Base-by-base conservation (phyloP, 2,113 vertebrate species). In the Caretta caretta region DNA sequence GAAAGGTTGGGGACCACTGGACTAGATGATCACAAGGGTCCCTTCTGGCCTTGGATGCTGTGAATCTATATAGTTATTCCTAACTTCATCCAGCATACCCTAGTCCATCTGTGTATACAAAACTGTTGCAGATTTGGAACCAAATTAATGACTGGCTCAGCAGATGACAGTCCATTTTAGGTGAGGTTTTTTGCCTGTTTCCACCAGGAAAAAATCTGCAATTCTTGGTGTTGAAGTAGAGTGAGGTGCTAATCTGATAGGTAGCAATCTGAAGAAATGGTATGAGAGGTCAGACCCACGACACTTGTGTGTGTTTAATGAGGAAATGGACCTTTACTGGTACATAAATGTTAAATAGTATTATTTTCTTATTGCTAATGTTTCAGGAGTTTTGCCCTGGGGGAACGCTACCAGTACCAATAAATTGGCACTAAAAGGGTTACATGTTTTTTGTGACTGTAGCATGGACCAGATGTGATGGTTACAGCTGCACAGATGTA, bases 401-500 rank as follows among this genome's bases (percentile, higher is more conserved):
- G 19, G 53, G 20, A 54, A 54, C 1, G 20, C 53, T 54, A 54
- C 53, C 53, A 54, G 53, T 54, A 54, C 53, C 53, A 54, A 54
- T 54, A 54, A 95, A 86, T 69, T 87, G 85, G 69, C 2, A 3
- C 78, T 87, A 87, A 72, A 29, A 51, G 87, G 72, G 90, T 95
- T 96, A 35, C 59, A 24, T 90, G 53, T 90, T 54, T 54, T 54
- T 59, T 57, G 6, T 0, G 0, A 2, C 56, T 87, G 76, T 29
- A 2, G 1, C 53, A 65, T 57, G 31, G 2, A 0, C 62, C 2
- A 29, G 54, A 24, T 93, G 95, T 76, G 84, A 62, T 0, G 0
- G 53, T 79, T 35, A 48, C 86, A 88, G 49, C 90, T 87, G 86
- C 93, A 11, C 93, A 94, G 91, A 93, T 96, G 87, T 86, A 86